Evolutionary conservation across 2,113 vertebrate genomes (phyloP).

Genomic region (Corythaeola cristata): DNA sequence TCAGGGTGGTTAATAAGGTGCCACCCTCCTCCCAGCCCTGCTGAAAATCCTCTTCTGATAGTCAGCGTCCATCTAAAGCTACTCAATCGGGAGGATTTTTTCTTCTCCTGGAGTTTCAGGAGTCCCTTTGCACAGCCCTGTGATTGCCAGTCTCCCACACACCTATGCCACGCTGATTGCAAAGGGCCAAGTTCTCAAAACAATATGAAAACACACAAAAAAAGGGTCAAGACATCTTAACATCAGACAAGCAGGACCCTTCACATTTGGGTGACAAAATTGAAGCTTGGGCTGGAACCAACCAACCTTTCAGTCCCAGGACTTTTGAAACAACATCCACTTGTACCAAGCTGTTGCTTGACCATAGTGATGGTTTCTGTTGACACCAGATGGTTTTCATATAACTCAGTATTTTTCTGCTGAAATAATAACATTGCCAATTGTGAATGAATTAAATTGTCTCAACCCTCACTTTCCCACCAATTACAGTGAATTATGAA

Average conservation of each 20-base stretch:
- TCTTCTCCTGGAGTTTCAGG: background rate
- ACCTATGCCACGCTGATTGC: too few species aligned
- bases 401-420: background rate
- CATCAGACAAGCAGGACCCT: background rate
- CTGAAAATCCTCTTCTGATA: background rate
- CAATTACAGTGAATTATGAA: conserved; percentile 67
- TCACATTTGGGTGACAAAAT: too few species aligned
- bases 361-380: background rate
- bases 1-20: accelerated
- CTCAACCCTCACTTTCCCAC: conserved; percentile 33
- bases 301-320: background rate
- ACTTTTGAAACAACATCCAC: background rate
- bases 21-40: background rate
- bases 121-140: background rate
- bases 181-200: background rate
- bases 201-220: background rate
- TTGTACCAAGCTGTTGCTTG: background rate
- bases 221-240: background rate
- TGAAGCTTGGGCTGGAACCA: background rate
- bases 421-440: conserved; percentile 21
- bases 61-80: background rate
- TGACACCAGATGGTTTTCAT: conserved; percentile 59
- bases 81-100: background rate
- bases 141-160: accelerated
- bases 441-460: conserved; percentile 50